phyloP scores from a whole-genome alignment of 2,113 vertebrate species.

The Myiopsitta monachus region DNA sequence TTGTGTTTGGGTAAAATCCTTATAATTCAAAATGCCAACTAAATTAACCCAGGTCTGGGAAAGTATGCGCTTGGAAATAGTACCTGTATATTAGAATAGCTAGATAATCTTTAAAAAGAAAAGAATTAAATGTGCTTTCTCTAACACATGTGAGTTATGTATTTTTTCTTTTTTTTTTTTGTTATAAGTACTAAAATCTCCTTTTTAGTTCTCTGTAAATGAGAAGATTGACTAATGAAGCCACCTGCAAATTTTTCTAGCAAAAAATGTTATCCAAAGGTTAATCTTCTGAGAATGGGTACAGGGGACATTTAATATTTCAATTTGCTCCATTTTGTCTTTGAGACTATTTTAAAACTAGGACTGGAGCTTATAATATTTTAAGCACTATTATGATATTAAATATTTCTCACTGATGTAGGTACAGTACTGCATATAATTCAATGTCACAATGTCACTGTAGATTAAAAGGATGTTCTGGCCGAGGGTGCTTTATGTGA shows the following conservation, averaged over 20 bases:
- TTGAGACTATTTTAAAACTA: conserved; percentile 54
- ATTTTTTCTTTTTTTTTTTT: not conserved
- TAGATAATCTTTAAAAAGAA: not conserved
- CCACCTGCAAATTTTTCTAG: not conserved
- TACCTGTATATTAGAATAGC: not conserved
- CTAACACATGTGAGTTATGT: not conserved
- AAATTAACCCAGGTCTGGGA: not conserved
- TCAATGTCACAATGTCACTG: conserved; percentile 66
- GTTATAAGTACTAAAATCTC: not conserved
- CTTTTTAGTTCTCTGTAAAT: not conserved
- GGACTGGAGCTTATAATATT: conserved; percentile 57
- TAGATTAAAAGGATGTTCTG: conserved; percentile 57
- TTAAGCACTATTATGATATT: conserved; percentile 69
- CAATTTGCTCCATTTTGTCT: conserved; percentile 50
- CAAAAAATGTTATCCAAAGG: not conserved
- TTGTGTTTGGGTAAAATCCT: not conserved
- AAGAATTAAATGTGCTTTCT: not conserved
- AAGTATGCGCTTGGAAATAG: not conserved
- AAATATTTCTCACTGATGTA: conserved; percentile 59
- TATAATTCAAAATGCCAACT: not conserved
- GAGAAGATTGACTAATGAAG: not conserved
- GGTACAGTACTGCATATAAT: conserved; percentile 51
- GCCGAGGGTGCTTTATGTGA: not conserved
- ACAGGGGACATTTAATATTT: conserved; percentile 46
- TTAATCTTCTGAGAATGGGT: conserved; percentile 23